A percentile compares a stretch with the other conserved stretches of the same genome.
Evolutionary conservation across 2,113 vertebrate species (phyloP).

Genomic region (Burhinus oedicnemus): DNA sequence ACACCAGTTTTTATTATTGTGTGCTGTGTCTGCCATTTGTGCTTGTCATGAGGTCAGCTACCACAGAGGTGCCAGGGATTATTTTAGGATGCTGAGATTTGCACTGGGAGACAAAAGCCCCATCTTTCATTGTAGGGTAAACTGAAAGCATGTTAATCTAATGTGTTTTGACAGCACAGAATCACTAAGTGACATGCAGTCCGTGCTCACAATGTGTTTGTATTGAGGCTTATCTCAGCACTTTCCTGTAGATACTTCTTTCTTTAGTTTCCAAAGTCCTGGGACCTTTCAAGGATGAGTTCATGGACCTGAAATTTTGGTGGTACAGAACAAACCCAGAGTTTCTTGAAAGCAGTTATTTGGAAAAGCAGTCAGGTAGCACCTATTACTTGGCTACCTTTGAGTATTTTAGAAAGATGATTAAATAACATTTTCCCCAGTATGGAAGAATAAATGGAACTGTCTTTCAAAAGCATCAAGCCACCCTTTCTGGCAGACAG

Average conservation of each 20-base stretch:
- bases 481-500: too few relatives aligned
- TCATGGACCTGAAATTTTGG: neutral
- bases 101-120: neutral
- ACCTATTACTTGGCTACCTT: neutral
- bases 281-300: neutral
- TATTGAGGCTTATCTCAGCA: neutral
- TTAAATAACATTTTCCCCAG: too few relatives aligned
- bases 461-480: too few relatives aligned
- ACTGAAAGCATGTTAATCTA: neutral
- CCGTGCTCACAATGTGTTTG: accelerated
- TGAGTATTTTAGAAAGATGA: neutral
- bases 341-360: neutral
- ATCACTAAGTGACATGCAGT: neutral
- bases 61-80: neutral
- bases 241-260: neutral
- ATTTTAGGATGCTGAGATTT: neutral
- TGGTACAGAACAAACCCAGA: neutral
- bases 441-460: too few relatives aligned
- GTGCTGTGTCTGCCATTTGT: neutral
- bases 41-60: neutral
- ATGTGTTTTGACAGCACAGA: neutral
- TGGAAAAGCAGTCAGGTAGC: neutral
- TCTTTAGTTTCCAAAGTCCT: neutral
- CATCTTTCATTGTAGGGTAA: neutral
- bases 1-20: neutral